Base-by-base conservation (phyloP, 2,888 invertebrate species). In the Polydrusus tereticollis region DNA sequence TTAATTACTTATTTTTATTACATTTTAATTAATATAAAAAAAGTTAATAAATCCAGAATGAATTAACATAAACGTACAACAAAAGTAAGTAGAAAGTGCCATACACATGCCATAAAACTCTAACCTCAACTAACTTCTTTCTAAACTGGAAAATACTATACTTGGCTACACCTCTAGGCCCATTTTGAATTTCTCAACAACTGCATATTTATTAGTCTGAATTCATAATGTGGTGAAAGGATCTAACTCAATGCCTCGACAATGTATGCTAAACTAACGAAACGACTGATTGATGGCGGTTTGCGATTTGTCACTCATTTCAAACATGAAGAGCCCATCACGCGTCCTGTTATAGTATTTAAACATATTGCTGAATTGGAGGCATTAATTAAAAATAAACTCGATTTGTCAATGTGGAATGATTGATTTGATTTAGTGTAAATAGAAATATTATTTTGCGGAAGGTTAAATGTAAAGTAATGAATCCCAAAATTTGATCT, bases 221-320 rank as follows among this genome's bases (percentile, higher is more conserved):
- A 6, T 10, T 2, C 12, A 10, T 36, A 2, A 12, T 5, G 12
- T 2, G 12, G 41, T 41, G 14, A 1, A 41, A 14, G 20, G 4
- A 18, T 45, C 21, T 36, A 12, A 45, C 45, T 20, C 45, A 21
- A 45, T 45, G 10, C 20, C 12, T 18, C 45, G 8, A 23, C 21
- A 23, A 47, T 23, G 2, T n/a, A n/a, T 23, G n/a, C 20, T 47
- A 23, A 47, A 20, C 23, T 21, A 12, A 47, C 21, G 12, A 47
- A 47, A 20, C 12, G 21, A 47, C 18, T 47, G 47, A 47, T 47
- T 21, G n/a, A 21, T 29, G 10, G 52, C 16, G 18, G 52, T 29
- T 55, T 29, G 2, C 29, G 29, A 55, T 55, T 55, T 55, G 52
- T 55, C 52, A 55, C 16, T 29, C 29, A 55, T 55, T 55, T 16